phyloP scores from a whole-genome alignment of 2,888 invertebrate genomes.

The Melinopterus prodromus region DNA sequence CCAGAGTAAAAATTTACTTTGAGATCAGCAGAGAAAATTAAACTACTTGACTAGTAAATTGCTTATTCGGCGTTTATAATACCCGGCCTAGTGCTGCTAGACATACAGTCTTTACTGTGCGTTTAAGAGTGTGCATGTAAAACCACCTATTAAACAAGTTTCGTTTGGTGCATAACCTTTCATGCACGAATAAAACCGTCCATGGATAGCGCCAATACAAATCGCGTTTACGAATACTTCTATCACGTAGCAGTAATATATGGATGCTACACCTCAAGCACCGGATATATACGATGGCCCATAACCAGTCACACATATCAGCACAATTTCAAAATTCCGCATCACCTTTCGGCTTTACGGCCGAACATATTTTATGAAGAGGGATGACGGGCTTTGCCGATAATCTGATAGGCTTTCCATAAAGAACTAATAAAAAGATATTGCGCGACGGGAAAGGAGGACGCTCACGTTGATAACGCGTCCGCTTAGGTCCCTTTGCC shows the following conservation, averaged over 20 bases:
- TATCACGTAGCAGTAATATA: background rate
- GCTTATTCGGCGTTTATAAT: no score
- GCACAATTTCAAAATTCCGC: background rate
- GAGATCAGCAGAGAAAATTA: no score
- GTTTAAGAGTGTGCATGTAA: no score
- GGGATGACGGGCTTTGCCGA: constrained; percentile 15
- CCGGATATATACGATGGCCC: background rate
- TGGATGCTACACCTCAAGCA: background rate
- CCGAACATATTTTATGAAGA: constrained; percentile 17
- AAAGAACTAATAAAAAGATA: constrained; percentile 26
- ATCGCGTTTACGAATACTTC: background rate
- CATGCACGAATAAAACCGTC: background rate
- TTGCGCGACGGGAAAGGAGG: constrained; percentile 18
- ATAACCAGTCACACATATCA: constrained; percentile 4
- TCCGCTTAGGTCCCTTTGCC: constrained; percentile 11
- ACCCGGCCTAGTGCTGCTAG: no score
- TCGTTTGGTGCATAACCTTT: background rate
- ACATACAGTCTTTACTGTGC: no score
- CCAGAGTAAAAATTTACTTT: no score
- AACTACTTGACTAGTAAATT: no score
- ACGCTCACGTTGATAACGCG: constrained; percentile 14
- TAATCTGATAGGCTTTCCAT: constrained; percentile 26
- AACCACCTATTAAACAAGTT: no score
- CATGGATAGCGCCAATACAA: background rate
- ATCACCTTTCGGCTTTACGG: background rate